A percentile compares a stretch with the other conserved stretches of the same genome.
Evolutionary conservation across 1,140 invertebrate genomes (phyloP).

Genomic region (Leptinotarsa lineolata): DNA sequence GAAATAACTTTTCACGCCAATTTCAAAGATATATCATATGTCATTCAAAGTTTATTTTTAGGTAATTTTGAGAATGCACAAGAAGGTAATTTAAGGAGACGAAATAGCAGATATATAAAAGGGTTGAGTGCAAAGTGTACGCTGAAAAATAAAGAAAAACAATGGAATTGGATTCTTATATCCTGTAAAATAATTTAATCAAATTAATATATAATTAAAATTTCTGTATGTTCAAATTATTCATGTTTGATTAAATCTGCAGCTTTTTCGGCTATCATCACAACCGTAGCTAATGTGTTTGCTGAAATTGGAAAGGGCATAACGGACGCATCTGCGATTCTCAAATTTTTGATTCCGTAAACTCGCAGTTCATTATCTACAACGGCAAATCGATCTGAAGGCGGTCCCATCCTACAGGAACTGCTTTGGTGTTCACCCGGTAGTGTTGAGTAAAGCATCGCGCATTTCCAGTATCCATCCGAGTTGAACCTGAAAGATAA

Average conservation of each 20-base stretch:
- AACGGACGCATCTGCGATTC: constrained; percentile 74
- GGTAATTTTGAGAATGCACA: too few relatives aligned
- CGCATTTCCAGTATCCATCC: constrained; percentile 81
- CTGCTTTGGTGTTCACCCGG: constrained; percentile 85
- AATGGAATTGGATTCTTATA: too few relatives aligned
- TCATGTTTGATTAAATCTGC: constrained; percentile 69
- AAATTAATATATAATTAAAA: too few relatives aligned
- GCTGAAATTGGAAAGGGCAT: constrained; percentile 72
- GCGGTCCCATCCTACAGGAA: constrained; percentile 77
- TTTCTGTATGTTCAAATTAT: too few relatives aligned
- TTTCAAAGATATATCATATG: too few relatives aligned
- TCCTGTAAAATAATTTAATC: too few relatives aligned
- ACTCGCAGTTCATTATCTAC: constrained; percentile 57
- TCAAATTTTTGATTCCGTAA: constrained; percentile 57
- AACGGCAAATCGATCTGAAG: constrained; percentile 61
- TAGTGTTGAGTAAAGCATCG: constrained; percentile 71
- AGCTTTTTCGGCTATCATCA: constrained; percentile 86
- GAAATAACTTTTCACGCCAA: too few relatives aligned
- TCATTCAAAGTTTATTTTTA: too few relatives aligned
- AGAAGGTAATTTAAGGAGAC: too few relatives aligned
- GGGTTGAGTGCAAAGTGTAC: too few relatives aligned
- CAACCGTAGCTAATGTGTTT: constrained; percentile 72
- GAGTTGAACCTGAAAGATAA: constrained; percentile 66
- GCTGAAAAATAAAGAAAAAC: too few relatives aligned
- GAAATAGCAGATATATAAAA: too few relatives aligned